Base-by-base conservation (phyloP, 1,140 invertebrate species). In the Lithobius niger region DNA sequence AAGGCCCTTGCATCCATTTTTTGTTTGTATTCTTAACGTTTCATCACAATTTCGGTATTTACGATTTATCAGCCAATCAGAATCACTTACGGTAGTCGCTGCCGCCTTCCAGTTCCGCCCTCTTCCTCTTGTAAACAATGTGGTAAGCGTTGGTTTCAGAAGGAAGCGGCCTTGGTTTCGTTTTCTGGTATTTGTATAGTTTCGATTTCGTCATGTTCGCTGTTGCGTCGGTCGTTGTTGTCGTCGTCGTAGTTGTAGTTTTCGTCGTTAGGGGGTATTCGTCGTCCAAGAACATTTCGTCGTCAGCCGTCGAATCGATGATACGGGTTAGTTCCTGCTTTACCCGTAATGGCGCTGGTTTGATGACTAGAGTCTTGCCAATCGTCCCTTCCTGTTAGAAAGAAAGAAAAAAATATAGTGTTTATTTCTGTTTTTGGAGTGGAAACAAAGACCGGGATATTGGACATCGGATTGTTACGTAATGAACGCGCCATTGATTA, bases 351-450 rank as follows among this genome's bases (percentile, higher is more conserved):
- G 88, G 87, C 53, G 91, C 74, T 54, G 90, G 87, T 64, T 84
- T 80, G 64, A 93, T 88, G 53, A 92, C 83, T 62, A 91, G 69
- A 64, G 90, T 83, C 65, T 86, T 79, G 54, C 88, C 88, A 59
- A 94, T 89, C 56, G 87, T 89, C 59, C 88, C 89, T 73, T 93
- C 86, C 88, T 92, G 71, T 55, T 69, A 71, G 61, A 57, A 56
- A 26, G 49, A 19, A 51, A 26, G 18, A 56, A 13, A 56, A 24
- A 44, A 56, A 57, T 52, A 2, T 56, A 44, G 22, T 10, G 45
- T n/a, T 26, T 42, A n/a, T n/a, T n/a, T n/a, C n/a, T n/a, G n/a
- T n/a, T n/a, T n/a, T n/a, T n/a, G n/a, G n/a, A n/a, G n/a, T n/a
- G n/a, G n/a, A n/a, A n/a, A n/a, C n/a, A n/a, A n/a, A n/a, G n/a